Conservation (phyloP, 1,140 invertebrate species). For the Daktulosphaira vitifoliae region DNA sequence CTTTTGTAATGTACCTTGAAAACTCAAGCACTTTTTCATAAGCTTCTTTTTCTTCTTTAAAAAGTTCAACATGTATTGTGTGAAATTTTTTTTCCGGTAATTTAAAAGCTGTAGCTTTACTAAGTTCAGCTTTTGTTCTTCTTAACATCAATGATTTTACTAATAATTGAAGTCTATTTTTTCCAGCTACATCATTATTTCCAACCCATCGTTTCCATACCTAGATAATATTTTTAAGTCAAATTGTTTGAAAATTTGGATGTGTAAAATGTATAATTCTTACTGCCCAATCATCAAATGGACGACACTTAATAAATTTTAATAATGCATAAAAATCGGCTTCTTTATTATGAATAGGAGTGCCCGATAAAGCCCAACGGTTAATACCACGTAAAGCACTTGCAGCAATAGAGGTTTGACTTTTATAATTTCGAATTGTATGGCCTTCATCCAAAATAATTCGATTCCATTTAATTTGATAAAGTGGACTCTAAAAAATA, state of each 20-base stretch:
- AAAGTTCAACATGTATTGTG: conserved; percentile 52
- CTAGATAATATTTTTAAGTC: conserved; percentile 37
- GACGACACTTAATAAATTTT: conserved; percentile 73
- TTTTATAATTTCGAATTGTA: conserved; percentile 77
- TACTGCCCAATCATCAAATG: conserved; percentile 72
- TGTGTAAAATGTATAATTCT: conserved; percentile 7
- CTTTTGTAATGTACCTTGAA: too few relatives aligned
- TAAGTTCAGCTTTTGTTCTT: conserved; percentile 71
- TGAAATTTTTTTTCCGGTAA: conserved; percentile 58
- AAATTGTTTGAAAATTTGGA: too few relatives aligned
- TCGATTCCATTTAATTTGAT: conserved; percentile 66
- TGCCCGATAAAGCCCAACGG: conserved; percentile 86
- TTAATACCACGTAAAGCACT: conserved; percentile 53
- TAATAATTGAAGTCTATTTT: conserved; percentile 63
- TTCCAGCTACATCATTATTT: conserved; percentile 61
- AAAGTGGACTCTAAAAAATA: conserved; percentile 47
- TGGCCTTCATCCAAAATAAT: conserved; percentile 92
- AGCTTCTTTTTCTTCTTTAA: conserved; percentile 61
- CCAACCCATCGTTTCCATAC: conserved; percentile 62
- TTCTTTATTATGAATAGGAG: conserved; percentile 90
- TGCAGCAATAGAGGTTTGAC: conserved; percentile 60
- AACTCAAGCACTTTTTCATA: conserved; percentile 54
- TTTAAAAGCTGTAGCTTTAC: conserved; percentile 50
- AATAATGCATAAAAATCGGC: conserved; percentile 79
- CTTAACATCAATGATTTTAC: conserved; percentile 73